Evolutionary conservation across 2,797 vertebrate genomes (phyloP).

Genomic region (Gambusia yucatana): DNA sequence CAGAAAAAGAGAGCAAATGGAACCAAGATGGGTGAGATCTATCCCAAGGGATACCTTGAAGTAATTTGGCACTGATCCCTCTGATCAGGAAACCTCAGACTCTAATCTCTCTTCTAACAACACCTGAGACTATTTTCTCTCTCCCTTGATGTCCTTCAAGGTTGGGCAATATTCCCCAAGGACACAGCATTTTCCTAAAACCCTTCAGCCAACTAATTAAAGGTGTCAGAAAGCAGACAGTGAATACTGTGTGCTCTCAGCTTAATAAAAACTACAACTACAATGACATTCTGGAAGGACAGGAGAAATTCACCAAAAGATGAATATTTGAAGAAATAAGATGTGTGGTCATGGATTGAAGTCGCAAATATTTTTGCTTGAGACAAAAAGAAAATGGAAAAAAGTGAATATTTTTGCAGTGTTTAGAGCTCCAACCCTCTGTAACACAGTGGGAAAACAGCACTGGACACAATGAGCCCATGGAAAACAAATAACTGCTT

Average conservation of each 20-base stretch:
- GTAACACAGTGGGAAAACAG: neutral
- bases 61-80: conserved; percentile 46
- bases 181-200: conserved; percentile 56
- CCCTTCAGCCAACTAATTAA: conserved; percentile 68
- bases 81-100: conserved; percentile 47
- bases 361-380: neutral
- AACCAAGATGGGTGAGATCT: conserved; percentile 4
- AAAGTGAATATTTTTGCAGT: neutral
- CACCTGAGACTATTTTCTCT: conserved; percentile 39
- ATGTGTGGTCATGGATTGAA: conserved; percentile 14
- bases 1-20: conserved; percentile 17
- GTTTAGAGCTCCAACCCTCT: neutral
- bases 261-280: conserved; percentile 48
- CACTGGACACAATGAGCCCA: neutral
- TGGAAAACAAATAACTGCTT: neutral
- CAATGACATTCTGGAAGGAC: conserved; percentile 37
- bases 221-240: conserved; percentile 58
- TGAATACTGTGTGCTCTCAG: conserved; percentile 45
- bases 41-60: conserved; percentile 33
- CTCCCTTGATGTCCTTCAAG: conserved; percentile 53
- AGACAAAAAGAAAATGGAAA: neutral
- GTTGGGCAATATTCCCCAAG: conserved; percentile 63
- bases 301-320: conserved; percentile 17
- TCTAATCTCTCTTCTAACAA: conserved; percentile 56
- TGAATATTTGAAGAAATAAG: conserved; percentile 38